Percentiles rank a stretch among this genome's conserved stretches.
These are phyloP conservation scores for Sycobia sp. DNA, from an alignment of 1,140 invertebrate species.

Conservation along the genomic window DNA sequence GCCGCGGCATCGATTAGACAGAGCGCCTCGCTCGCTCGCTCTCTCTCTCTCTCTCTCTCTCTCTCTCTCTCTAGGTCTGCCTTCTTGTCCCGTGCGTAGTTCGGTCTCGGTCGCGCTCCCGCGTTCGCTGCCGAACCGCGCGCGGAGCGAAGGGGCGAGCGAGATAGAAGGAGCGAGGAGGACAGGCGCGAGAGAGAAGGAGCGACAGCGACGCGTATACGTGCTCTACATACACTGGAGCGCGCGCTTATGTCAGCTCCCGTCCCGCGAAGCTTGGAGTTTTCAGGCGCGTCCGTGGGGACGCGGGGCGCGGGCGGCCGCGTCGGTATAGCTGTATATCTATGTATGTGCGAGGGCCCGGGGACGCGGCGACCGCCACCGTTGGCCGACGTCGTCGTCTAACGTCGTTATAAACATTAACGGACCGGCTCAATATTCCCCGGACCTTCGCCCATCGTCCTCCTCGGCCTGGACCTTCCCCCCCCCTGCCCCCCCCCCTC, in stretches of 20 bases:
- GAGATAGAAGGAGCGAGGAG: background rate
- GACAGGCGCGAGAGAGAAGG: too few species aligned
- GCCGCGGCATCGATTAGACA: constrained; percentile 62
- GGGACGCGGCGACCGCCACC: background rate
- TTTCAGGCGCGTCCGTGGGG: background rate
- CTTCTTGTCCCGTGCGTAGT: background rate
- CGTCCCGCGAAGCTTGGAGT: constrained; percentile 36
- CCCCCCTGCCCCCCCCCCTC: background rate
- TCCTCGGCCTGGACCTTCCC: background rate
- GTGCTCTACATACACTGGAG: constrained; percentile 62
- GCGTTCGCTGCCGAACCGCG: background rate
- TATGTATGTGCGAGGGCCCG: background rate
- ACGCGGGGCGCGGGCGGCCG: too few species aligned
- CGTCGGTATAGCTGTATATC: background rate
- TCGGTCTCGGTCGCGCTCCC: background rate
- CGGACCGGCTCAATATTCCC: constrained; percentile 60
- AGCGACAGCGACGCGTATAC: too few species aligned
- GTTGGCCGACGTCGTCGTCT: constrained; percentile 41
- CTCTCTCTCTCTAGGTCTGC: constrained; percentile 26
- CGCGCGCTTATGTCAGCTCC: constrained; percentile 53
- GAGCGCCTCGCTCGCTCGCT: constrained; percentile 53
- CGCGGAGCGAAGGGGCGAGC: constrained; percentile 14
- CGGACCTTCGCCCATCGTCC: constrained; percentile 43
- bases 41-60: constrained; percentile 40
- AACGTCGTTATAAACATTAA: constrained; percentile 63